Evolutionary conservation across 2,888 invertebrate genomes (phyloP), one percentile per base, ranked within the genome.

Genomic region (Rotaria macrura): DNA sequence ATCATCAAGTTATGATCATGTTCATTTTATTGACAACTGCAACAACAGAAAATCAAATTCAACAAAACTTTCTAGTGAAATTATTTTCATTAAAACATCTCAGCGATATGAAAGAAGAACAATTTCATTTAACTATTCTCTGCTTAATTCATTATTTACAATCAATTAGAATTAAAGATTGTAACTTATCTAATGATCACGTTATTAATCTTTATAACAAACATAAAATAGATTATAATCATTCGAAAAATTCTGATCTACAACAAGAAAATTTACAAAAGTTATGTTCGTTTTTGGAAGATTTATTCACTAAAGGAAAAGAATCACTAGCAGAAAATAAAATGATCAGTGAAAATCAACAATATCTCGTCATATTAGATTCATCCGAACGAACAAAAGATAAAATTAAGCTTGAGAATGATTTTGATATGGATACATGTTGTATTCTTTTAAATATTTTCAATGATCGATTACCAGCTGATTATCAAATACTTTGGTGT

Each of bases 1-100:
- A 79, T 43, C 79, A 17, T 40, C 79, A 79, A 79, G 23, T 79
- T 7, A 79, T 79, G 79, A 79, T 79, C n/a, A 79, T 79, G 79
- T 14, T 79, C 43, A 79, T 79, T 79, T n/a, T 79, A 34, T 74
- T 74, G 38, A 38, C 74, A 74, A 40, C 17, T n/a, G 25, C 25
- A 40, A 9, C 79, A n/a, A 23, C n/a, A 43, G 14, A 40, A 43
- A 79, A 79, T 79, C 0, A 40, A 25, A 43, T 40, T 43, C 40
- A 79, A 25, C 7, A 3, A 25, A 79, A 79, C 1, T 79, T 79
- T 79, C 17, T 79, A 9, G 43, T 43, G 0, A 79, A 79, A n/a
- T 25, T 79, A 40, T 79, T 25, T n/a, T 12, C n/a, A 43, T 20
- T n/a, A 79, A 38, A 74, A 74, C 1, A 23, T 38, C 23, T 7